Base-by-base conservation (phyloP, 92 coral and sea anemone genomes). In the Anthopleura xanthogrammica region DNA sequence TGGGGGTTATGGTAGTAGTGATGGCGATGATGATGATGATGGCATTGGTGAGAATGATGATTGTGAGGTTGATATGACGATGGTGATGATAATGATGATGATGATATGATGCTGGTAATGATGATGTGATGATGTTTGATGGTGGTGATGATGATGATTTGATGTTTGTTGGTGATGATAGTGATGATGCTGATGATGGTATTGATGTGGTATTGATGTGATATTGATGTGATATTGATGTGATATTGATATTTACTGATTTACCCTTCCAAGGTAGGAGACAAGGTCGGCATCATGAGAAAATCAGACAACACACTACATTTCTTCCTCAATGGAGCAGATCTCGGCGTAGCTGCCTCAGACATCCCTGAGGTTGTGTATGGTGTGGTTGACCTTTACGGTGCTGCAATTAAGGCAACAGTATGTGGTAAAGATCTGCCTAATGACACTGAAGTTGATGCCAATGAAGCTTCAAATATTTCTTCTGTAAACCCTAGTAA, bases 301-400 rank as follows among this genome's bases (percentile, higher is more conserved):
- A 85, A 80, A 50, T 86, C 93, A 24, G 82, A 73, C 81, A 93
- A 92, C 43, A 86, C 87, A 52, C 89, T 96, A 56, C 93, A 93
- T 85, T 96, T 96, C 84, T 94, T 89, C 52, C 87, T 96, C 22
- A 96, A 96, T 74, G 97, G 90, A 6, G 81, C 88, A 74, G 91
- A 92, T 60, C 95, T 95, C 81, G 99, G 99, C 17, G 92, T 86
- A 20, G 99, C 99, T 3, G 95, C 87, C 0, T 65, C 83, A 43
- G 91, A 85, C 60, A 78, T 96, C 2, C 98, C 99, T 29, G 82
- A 79, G 16, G 81, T 71, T 71, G 95, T 96, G 12, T 90, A 86
- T 89, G 99, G 97, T 52, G 98, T 95, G 50, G 91, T 96, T 7
- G 99, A 96, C 24, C 77, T 96, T 40, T 96, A 96, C 71, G 99